Percentiles rank a stretch among this genome's conserved stretches.
These are phyloP conservation scores for Ophioninae sp. DNA, from an alignment of 2,888 invertebrate species.

Conservation along the genomic window DNA sequence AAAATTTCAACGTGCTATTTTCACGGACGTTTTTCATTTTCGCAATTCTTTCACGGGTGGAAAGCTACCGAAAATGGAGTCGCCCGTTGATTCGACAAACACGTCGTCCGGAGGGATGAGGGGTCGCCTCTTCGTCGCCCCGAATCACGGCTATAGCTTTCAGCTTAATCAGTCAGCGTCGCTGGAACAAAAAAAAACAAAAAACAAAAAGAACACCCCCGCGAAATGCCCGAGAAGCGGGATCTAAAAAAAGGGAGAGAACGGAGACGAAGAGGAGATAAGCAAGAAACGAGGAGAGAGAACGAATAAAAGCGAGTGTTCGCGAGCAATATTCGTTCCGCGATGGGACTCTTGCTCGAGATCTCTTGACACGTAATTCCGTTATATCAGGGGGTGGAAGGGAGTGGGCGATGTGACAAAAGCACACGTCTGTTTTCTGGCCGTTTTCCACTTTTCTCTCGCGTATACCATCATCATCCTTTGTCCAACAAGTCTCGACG, in stretches of 20 bases:
- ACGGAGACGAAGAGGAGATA: not conserved
- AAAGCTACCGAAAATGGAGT: conserved; percentile 17
- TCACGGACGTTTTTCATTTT: not conserved
- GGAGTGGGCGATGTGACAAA: conserved; percentile 25
- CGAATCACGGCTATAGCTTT: conserved; percentile 40
- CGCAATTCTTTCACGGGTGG: not conserved
- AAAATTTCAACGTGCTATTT: not conserved
- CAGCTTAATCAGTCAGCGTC: conserved; percentile 53
- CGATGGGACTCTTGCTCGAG: not conserved
- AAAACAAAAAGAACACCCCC: not conserved
- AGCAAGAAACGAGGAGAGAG: conserved; percentile 15
- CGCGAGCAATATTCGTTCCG: conserved; percentile 42
- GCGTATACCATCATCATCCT: conserved; percentile 19
- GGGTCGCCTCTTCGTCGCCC: conserved; percentile 33
- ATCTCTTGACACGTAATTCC: conserved; percentile 44
- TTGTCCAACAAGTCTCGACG: conserved; percentile 28
- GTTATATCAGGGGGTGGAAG: conserved; percentile 46
- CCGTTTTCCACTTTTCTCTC: conserved; percentile 37
- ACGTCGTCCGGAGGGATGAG: conserved; percentile 2
- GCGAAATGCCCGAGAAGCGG: not conserved
- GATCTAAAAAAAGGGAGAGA: not conserved
- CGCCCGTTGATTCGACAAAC: conserved; percentile 2
- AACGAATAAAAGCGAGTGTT: conserved; percentile 39
- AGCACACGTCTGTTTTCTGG: conserved; percentile 27
- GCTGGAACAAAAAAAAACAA: not conserved